Evolutionary conservation across 2,888 invertebrate genomes (phyloP).

Genomic region (Phytoseiulus persimilis): DNA sequence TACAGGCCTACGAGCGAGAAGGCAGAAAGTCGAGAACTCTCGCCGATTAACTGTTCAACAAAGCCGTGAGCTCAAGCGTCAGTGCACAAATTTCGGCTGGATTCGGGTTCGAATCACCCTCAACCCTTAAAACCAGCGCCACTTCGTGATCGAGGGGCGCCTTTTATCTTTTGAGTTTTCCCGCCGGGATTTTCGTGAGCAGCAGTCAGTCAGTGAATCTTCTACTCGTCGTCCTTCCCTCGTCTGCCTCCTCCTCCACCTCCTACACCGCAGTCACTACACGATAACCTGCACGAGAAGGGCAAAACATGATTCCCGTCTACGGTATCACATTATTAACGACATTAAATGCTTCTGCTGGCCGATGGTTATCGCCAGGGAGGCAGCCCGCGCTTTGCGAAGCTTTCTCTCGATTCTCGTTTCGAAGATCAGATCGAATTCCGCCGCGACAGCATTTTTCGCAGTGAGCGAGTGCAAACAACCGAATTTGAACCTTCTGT

Average conservation of each 20-base stretch:
- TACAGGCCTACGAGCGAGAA: not conserved
- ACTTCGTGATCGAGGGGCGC: not conserved
- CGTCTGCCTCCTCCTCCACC: not conserved
- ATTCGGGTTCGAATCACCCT: not conserved
- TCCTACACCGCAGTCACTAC: not conserved
- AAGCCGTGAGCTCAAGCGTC: not conserved
- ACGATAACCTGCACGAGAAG: not conserved
- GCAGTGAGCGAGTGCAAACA: not conserved
- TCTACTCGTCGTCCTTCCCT: not conserved
- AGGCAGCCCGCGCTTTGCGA: not conserved
- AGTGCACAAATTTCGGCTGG: not conserved
- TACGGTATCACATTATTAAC: not conserved
- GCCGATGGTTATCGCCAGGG: not conserved
- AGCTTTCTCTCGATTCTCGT: not conserved
- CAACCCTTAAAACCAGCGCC: not conserved
- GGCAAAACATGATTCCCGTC: not conserved
- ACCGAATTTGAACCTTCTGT: too few species aligned
- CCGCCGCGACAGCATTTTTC: not conserved
- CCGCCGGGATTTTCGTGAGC: not conserved
- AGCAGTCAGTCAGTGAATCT: not conserved
- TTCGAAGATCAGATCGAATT: not conserved
- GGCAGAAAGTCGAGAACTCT: not conserved
- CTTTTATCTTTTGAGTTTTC: not conserved
- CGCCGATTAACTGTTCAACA: not conserved
- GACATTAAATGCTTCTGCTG: not conserved